These are phyloP conservation scores for Eupithecia dodoneata DNA, from an alignment of 2,888 invertebrate genomes.

Conservation along the genomic window DNA sequence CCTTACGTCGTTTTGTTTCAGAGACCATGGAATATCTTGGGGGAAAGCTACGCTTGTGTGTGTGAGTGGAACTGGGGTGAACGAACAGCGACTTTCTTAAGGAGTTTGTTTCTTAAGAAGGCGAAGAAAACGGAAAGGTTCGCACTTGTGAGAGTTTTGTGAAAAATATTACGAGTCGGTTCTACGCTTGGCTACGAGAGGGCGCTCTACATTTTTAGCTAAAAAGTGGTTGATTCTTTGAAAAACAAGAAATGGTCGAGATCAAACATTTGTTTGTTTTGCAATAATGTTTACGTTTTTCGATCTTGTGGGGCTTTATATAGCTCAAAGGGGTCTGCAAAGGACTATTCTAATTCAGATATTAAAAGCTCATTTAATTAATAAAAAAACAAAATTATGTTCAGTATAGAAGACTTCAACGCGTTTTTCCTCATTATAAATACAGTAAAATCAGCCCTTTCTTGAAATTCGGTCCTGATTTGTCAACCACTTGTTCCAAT, in stretches of 20 bases:
- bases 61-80: slow-evolving; percentile 47
- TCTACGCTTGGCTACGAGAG: slow-evolving; percentile 64
- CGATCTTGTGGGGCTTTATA: not conserved
- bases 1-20: slow-evolving; percentile 53
- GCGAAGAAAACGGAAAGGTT: slow-evolving; percentile 81
- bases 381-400: not conserved
- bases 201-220: slow-evolving; percentile 58
- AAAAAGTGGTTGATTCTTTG: not conserved
- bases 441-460: slow-evolving; percentile 21
- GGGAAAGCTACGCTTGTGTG: slow-evolving; percentile 50
- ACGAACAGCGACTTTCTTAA: slow-evolving; percentile 75
- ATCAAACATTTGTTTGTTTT: not conserved
- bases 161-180: slow-evolving; percentile 71
- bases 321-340: not conserved
- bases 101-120: slow-evolving; percentile 79
- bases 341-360: not conserved
- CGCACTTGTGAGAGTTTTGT: slow-evolving; percentile 76
- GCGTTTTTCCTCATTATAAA: slow-evolving; percentile 36
- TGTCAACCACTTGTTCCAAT: slow-evolving; percentile 29
- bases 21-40: slow-evolving; percentile 48
- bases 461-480: slow-evolving; percentile 33
- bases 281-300: not conserved
- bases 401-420: slow-evolving; percentile 33
- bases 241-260: not conserved
- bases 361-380: not conserved